Conservation (phyloP, 2,113 vertebrate species). For the Probosciger aterrimus region DNA sequence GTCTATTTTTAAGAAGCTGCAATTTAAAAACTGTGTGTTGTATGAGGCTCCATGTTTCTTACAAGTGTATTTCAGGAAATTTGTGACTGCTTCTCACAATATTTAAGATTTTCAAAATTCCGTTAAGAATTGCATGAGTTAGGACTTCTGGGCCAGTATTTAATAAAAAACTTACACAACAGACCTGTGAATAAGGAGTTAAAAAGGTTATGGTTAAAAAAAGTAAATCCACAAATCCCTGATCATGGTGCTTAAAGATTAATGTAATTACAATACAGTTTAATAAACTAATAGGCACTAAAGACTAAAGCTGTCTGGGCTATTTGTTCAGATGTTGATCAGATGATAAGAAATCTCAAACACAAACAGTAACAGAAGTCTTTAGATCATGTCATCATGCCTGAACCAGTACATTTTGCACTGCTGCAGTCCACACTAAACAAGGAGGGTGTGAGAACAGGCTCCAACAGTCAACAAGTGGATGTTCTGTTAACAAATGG, state of each 20-base stretch:
- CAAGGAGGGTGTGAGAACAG: not conserved
- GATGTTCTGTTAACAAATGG: not conserved
- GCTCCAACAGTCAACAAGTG: not conserved
- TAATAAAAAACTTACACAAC: not conserved
- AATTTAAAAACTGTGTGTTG: not conserved
- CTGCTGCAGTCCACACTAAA: not conserved
- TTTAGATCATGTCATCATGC: not conserved
- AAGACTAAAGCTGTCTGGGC: not conserved
- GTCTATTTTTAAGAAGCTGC: not conserved
- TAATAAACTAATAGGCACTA: not conserved
- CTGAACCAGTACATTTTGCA: not conserved
- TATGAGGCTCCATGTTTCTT: not conserved
- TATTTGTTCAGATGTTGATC: not conserved
- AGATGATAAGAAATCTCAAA: not conserved
- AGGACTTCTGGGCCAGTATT: not conserved
- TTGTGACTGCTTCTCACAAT: not conserved
- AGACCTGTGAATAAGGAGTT: not conserved
- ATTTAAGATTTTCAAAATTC: not conserved
- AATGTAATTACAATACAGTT: not conserved
- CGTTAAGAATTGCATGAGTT: not conserved
- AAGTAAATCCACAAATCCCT: conserved; percentile 49
- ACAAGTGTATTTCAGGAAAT: not conserved
- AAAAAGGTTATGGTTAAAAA: not conserved
- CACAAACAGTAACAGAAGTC: not conserved
- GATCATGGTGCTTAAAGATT: not conserved